Base-by-base conservation (phyloP, 1,140 invertebrate species). In the Drosophila rhopaloa region DNA sequence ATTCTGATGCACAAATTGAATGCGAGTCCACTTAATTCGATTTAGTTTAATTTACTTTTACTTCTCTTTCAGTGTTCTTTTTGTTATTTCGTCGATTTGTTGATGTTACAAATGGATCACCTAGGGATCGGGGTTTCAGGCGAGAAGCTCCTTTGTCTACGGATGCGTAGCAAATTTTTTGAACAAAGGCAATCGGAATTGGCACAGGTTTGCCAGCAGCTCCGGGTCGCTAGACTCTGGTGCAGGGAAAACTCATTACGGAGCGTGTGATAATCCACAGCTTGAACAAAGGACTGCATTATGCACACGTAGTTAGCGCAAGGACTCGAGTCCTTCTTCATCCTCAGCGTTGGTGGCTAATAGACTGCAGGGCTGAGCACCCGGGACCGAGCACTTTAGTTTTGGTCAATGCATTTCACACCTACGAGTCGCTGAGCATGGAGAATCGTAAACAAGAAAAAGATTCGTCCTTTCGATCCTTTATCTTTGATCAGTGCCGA, bases 251-350 rank as follows among this genome's bases (percentile, higher is more conserved):
- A 75, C 73, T 77, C 77, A 84, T 89, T 89, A 83, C 68, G 47
- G 46, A 71, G 76, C 73, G 89, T 91, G 88, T 91, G 83, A 91
- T 91, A 91, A 91, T 91, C 81, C 78, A 80, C 81, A 80, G 63
- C 10, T 57, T 32, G 55, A 46, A 81, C 88, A 85, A 91, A 88
- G 61, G 77, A 38, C 47, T 66, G 60, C 78, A 91, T 91, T 91
- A 75, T 83, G 75, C 75, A 91, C 89, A 91, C 89, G 55, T 91
- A 80, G 89, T 91, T 91, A 91, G 84, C 85, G 84, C 77, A 84
- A 89, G 76, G 79, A 82, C 48, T 32, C 44, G 24, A 66, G 63
- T 70, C 58, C 38, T 46, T 48, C 43, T 48, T 71, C 14, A 32
- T 55, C 43, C 67, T 43, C 72, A 41, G 61, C 55, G 58, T 79